Percentiles rank a stretch among this genome's conserved stretches.
Conservation (phyloP, 2,888 invertebrate species). For the Caradrina kadenii region DNA sequence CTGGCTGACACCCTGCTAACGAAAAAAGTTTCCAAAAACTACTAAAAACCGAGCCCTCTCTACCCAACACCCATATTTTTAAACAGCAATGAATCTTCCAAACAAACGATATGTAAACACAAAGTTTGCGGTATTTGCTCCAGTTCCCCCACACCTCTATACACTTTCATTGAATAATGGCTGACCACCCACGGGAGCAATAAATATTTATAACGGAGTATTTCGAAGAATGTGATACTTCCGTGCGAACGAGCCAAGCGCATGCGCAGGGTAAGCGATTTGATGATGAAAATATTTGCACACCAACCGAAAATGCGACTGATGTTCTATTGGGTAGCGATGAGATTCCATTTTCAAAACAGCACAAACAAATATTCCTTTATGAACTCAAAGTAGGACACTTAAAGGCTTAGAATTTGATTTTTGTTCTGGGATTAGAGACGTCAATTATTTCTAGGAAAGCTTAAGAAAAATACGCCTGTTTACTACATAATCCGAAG, state of each 20-base stretch:
- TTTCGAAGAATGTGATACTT: conserved; percentile 75
- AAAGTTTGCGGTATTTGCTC: conserved; percentile 62
- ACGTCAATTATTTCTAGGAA: background rate
- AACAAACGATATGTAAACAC: conserved; percentile 58
- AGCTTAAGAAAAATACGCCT: background rate
- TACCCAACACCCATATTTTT: conserved; percentile 18
- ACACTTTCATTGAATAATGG: conserved; percentile 70
- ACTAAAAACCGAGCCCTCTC: background rate
- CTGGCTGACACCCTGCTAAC: too few relatives aligned
- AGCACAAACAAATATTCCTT: too few relatives aligned
- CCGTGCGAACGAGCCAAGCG: conserved; percentile 71
- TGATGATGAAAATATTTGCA: conserved; percentile 54
- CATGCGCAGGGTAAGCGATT: conserved; percentile 56
- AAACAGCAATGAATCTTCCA: conserved; percentile 47
- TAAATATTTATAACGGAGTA: conserved; percentile 76
- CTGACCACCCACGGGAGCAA: conserved; percentile 75
- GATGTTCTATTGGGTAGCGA: conserved; percentile 2
- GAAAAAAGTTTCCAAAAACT: conserved; percentile 4
- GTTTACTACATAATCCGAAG: background rate
- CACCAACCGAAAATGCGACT: conserved; percentile 7
- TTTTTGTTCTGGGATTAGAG: background rate
- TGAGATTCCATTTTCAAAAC: conserved; percentile 2
- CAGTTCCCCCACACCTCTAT: conserved; percentile 64
- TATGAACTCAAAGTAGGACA: too few relatives aligned
- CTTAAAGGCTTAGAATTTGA: background rate